Conservation (phyloP, 1,140 invertebrate genomes). For the Bombus huntii region DNA sequence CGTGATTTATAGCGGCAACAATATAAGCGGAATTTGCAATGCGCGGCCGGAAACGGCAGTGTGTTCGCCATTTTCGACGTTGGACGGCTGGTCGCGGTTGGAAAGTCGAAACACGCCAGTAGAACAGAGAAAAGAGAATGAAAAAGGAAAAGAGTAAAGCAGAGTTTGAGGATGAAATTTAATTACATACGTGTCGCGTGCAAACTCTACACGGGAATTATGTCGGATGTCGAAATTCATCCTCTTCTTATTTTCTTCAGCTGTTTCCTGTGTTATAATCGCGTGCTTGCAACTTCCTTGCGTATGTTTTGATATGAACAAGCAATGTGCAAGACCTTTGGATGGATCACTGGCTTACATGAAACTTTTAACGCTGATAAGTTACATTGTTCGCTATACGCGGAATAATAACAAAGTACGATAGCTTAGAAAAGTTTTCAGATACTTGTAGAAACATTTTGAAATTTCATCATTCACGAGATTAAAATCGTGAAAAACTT, state of each 20-base stretch:
- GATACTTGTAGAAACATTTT: too few relatives aligned
- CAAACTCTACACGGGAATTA: neutral
- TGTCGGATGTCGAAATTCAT: neutral
- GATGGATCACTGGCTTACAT: neutral
- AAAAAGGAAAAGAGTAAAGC: neutral
- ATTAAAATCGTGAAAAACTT: too few relatives aligned
- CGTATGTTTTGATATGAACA: neutral
- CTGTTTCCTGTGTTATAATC: too few relatives aligned
- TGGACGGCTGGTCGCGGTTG: neutral
- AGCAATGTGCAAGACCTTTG: neutral
- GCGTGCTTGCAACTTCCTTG: neutral
- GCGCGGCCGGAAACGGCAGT: neutral
- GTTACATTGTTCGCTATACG: too few relatives aligned
- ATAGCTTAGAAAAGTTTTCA: too few relatives aligned
- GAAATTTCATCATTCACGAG: too few relatives aligned
- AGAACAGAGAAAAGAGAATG: neutral
- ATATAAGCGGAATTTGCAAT: conserved; percentile 30
- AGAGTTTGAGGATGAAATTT: neutral
- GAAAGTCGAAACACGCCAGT: neutral
- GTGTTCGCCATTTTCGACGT: neutral
- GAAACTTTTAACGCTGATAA: too few relatives aligned
- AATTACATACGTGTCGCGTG: neutral
- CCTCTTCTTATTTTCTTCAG: neutral
- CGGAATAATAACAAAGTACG: too few relatives aligned
- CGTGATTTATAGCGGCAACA: conserved; percentile 39